These are phyloP conservation scores for Egretta garzetta DNA, from an alignment of 2,113 vertebrate genomes.

Conservation along the genomic window DNA sequence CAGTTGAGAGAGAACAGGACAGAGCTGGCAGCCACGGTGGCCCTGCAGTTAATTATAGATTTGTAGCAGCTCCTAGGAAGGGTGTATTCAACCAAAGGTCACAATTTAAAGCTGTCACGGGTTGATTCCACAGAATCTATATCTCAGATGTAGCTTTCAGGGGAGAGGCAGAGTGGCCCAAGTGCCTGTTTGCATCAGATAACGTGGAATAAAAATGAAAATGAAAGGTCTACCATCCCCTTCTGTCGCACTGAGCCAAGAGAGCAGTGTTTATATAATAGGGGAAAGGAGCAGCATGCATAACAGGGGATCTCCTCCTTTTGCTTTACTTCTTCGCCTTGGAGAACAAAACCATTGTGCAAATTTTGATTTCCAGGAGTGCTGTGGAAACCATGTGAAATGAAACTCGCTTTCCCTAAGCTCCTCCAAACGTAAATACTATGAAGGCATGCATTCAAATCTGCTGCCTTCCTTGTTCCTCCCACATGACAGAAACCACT, in stretches of 20 bases:
- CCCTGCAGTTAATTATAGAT: neutral
- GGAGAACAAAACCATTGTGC: neutral
- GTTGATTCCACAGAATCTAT: neutral
- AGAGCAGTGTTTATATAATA: neutral
- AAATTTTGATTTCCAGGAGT: neutral
- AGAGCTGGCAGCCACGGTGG: neutral
- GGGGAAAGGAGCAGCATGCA: neutral
- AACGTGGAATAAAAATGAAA: neutral
- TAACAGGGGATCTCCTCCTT: neutral
- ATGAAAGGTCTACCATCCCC: neutral
- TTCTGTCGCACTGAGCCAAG: neutral
- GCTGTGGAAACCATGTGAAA: neutral
- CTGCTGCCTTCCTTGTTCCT: neutral
- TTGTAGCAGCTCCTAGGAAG: neutral
- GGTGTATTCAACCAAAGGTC: neutral
- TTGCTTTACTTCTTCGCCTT: rapidly evolving
- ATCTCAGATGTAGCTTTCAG: neutral
- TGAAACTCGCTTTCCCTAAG: rapidly evolving
- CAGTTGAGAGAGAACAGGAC: neutral
- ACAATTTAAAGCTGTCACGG: neutral
- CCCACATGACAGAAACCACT: neutral
- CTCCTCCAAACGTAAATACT: neutral
- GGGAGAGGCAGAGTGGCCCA: neutral
- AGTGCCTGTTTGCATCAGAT: neutral
- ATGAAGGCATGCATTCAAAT: neutral